These are phyloP conservation scores for Peucedramus taeniatus DNA, from an alignment of 2,113 vertebrate genomes.

Conservation along the genomic window DNA sequence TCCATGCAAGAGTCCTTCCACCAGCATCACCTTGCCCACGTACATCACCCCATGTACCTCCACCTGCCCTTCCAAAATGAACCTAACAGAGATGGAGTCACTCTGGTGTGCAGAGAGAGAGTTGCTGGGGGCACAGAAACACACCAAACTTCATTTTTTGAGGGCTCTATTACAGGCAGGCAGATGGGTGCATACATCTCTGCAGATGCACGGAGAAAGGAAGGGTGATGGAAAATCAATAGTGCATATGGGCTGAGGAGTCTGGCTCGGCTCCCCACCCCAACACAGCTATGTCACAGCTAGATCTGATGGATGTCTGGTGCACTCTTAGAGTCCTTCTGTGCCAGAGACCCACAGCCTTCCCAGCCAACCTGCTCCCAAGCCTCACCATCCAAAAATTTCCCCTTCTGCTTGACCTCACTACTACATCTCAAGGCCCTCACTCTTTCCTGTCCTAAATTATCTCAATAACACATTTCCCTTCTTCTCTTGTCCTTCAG, in stretches of 20 bases:
- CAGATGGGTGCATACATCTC: not conserved
- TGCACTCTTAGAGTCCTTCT: not conserved
- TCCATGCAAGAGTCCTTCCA: not conserved
- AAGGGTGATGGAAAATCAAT: slow-evolving; percentile 30
- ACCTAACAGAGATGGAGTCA: not conserved
- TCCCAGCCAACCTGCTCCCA: not conserved
- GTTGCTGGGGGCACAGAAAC: not conserved
- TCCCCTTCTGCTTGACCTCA: not conserved
- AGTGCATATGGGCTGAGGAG: not conserved
- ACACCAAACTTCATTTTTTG: not conserved
- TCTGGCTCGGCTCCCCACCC: not conserved
- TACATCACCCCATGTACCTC: rapidly evolving
- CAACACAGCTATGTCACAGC: not conserved
- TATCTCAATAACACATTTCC: not conserved
- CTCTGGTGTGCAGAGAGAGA: not conserved
- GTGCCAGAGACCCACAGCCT: not conserved
- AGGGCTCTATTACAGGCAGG: not conserved
- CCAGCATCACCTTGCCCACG: not conserved
- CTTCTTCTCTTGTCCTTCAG: not conserved
- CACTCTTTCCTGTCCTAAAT: not conserved
- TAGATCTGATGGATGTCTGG: not conserved
- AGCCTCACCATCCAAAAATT: not conserved
- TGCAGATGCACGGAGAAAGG: not conserved
- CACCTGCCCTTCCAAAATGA: not conserved
- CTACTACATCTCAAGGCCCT: not conserved